Conservation (phyloP, 2,797 vertebrate species). For the Hyperoplus lanceolatus region DNA sequence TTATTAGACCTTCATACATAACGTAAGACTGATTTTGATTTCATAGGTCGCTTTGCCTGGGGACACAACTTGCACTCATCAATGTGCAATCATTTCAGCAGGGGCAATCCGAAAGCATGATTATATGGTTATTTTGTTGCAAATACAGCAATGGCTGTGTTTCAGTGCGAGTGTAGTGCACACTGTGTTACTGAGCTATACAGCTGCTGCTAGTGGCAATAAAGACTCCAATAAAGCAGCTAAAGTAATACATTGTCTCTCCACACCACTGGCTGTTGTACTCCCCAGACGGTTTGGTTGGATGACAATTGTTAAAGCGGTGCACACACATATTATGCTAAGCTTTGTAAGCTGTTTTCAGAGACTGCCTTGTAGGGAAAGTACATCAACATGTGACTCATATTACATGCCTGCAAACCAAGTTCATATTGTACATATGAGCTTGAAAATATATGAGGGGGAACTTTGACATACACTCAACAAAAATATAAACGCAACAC, state of each 20-base stretch:
- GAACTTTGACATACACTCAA: conserved; percentile 53
- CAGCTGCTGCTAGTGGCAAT: background rate
- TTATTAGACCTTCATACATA: conserved; percentile 40
- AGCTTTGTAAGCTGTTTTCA: background rate
- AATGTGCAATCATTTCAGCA: background rate
- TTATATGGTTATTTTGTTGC: background rate
- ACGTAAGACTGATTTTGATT: conserved; percentile 25
- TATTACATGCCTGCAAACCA: background rate
- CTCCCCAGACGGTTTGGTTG: background rate
- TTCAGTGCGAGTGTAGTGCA: background rate
- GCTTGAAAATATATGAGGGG: background rate
- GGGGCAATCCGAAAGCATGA: background rate
- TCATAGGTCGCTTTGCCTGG: conserved; percentile 21
- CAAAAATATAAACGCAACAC: no score
- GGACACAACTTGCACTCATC: conserved; percentile 3
- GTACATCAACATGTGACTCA: background rate
- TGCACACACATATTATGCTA: background rate
- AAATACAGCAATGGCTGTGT: background rate
- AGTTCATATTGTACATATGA: conserved; percentile 2
- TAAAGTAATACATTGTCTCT: background rate
- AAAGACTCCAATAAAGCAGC: background rate
- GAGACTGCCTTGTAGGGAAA: background rate
- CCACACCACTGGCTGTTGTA: background rate
- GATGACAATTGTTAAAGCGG: conserved; percentile 3
- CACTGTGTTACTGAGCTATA: conserved; percentile 6